phyloP scores from a whole-genome alignment of 2,113 vertebrate species.

The Bungarus multicinctus region DNA sequence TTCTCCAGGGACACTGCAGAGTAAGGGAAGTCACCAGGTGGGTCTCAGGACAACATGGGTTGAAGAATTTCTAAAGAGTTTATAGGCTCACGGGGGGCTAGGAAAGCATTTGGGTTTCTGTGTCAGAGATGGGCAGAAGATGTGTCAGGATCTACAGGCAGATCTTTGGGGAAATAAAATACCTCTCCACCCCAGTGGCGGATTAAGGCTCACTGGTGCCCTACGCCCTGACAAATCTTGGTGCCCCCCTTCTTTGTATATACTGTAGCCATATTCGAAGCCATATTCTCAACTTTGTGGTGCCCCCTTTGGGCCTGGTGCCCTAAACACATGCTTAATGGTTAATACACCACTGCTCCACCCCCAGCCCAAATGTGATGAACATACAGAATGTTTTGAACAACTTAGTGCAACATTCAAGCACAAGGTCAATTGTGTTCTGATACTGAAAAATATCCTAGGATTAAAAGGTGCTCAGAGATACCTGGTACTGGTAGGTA shows the following conservation, averaged over 20 bases:
- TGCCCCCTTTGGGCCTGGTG: too few species aligned
- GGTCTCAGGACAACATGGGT: not conserved
- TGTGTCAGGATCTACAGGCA: not conserved
- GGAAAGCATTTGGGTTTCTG: not conserved
- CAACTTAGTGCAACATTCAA: not conserved
- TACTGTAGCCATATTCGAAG: too few species aligned
- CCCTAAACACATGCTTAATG: too few species aligned
- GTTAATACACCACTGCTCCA: too few species aligned
- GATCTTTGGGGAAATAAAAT: not conserved
- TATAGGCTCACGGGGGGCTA: not conserved
- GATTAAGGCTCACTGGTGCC: too few species aligned
- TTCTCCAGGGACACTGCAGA: constrained; percentile 91
- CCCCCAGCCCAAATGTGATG: not conserved
- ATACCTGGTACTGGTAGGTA: not conserved
- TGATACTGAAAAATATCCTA: not conserved
- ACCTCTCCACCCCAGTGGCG: too few species aligned
- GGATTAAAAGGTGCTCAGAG: not conserved
- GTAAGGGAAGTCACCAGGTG: constrained; percentile 9
- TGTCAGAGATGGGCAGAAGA: not conserved
- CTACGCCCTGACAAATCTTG: too few species aligned
- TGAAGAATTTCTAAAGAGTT: too few species aligned
- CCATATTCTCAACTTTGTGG: too few species aligned
- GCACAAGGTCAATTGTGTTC: not conserved
- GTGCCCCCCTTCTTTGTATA: too few species aligned
- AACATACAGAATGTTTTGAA: not conserved